Evolutionary conservation across 2,888 invertebrate genomes (phyloP).

Genomic region (Drosophila basisetae): DNA sequence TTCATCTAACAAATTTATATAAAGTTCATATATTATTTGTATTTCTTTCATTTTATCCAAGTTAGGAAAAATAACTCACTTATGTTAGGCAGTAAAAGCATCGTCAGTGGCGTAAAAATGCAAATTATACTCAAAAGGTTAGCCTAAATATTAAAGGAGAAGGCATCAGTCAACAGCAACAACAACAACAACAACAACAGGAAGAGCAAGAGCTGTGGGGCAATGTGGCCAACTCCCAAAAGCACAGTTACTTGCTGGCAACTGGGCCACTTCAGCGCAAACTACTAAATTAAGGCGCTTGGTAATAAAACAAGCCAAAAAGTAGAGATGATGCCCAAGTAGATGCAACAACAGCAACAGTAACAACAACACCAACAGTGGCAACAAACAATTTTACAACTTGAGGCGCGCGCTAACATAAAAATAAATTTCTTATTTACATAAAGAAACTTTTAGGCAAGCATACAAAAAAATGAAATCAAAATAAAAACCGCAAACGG

Average conservation of each 20-base stretch:
- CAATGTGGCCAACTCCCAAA: constrained; percentile 54
- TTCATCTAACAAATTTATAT: constrained; percentile 9
- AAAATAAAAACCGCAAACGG: constrained; percentile 71
- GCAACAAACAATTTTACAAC: constrained; percentile 68
- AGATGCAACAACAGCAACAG: constrained; percentile 14
- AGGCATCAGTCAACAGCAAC: constrained; percentile 30
- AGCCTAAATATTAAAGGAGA: constrained; percentile 36
- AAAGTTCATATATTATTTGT: background rate
- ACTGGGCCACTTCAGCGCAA: constrained; percentile 57
- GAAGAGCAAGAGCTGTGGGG: background rate
- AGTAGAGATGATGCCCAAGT: constrained; percentile 45
- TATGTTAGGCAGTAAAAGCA: constrained; percentile 30
- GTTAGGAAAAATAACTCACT: constrained; percentile 29
- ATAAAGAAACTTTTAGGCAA: constrained; percentile 76
- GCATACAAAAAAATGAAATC: constrained; percentile 47
- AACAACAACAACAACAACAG: constrained; percentile 13
- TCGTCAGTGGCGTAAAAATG: constrained; percentile 59
- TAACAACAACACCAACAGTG: constrained; percentile 12
- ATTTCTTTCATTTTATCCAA: background rate
- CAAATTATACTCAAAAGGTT: constrained; percentile 66
- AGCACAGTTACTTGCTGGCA: constrained; percentile 61
- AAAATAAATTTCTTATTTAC: constrained; percentile 81
- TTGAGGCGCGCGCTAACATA: constrained; percentile 75
- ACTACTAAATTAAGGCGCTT: constrained; percentile 75
- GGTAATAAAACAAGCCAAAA: constrained; percentile 70